Conservation (phyloP, 37 sponge, comb jelly and placozoan species). For the Haliclona indistincta region DNA sequence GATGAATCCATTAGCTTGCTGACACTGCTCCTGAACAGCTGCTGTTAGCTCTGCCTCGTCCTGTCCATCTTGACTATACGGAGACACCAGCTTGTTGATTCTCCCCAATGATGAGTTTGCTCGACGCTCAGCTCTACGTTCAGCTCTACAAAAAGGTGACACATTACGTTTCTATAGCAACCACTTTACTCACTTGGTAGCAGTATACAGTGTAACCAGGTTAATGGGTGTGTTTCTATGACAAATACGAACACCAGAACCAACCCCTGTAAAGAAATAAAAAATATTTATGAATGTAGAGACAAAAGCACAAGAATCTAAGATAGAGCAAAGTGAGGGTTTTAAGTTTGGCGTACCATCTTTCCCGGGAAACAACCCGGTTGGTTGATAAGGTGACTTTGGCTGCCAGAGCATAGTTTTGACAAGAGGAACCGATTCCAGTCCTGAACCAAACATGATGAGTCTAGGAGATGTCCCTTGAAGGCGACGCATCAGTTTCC, state of each 20-base stretch:
- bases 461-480: constrained; percentile 31
- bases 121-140: constrained; percentile 24
- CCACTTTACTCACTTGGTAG: constrained; percentile 35
- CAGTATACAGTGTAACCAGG: constrained; percentile 62
- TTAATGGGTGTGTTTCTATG: constrained; percentile 40
- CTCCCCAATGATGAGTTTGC: constrained; percentile 8
- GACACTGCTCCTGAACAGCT: constrained; percentile 40
- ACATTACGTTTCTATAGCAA: background rate
- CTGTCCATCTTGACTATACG: constrained; percentile 2
- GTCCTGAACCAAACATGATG: constrained; percentile 69
- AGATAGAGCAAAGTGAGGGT: background rate
- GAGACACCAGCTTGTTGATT: constrained; percentile 43
- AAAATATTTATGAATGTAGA: background rate
- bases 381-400: constrained; percentile 46
- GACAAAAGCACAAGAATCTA: background rate
- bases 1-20: constrained; percentile 22
- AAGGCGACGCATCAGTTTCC: constrained; percentile 14
- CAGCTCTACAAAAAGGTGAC: background rate
- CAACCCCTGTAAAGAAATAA: constrained; percentile 38
- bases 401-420: constrained; percentile 30
- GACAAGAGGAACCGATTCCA: constrained; percentile 53
- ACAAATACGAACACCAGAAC: constrained; percentile 61
- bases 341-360: constrained; percentile 47
- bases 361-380: constrained; percentile 54
- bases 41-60: constrained; percentile 25